These are phyloP conservation scores for Litocranius walleri DNA, from an alignment of 2,113 vertebrate genomes.

Conservation along the genomic window DNA sequence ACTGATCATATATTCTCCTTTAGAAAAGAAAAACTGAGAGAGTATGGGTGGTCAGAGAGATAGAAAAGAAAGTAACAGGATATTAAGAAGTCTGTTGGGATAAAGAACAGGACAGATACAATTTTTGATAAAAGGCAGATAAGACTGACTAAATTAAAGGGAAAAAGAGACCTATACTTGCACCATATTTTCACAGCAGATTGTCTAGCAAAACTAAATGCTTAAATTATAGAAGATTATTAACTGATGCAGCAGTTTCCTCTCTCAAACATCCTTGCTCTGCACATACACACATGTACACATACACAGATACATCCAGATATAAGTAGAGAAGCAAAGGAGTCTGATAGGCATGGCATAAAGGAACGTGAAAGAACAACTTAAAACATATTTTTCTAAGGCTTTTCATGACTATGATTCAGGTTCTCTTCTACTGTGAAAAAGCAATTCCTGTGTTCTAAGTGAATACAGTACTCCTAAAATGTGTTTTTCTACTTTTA, in stretches of 20 bases:
- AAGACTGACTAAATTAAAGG: no score
- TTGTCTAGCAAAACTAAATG: not conserved
- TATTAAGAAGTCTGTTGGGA: no score
- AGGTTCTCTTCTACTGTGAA: not conserved
- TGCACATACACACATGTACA: accelerated
- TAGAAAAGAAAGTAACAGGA: not conserved
- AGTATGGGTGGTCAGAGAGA: not conserved
- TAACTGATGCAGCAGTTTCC: not conserved
- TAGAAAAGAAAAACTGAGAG: not conserved
- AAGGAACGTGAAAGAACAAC: not conserved
- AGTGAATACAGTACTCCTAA: not conserved
- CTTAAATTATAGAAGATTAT: not conserved
- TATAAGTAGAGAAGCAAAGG: not conserved
- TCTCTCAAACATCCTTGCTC: not conserved
- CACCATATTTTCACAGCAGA: not conserved
- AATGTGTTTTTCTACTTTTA: not conserved
- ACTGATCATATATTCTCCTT: not conserved
- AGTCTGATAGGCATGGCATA: not conserved
- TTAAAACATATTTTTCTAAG: not conserved
- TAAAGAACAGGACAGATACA: no score
- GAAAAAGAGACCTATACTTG: no score
- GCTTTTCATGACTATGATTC: not conserved
- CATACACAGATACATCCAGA: not conserved
- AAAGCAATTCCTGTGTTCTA: not conserved
- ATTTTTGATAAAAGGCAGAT: no score